Base-by-base conservation (phyloP, 2,888 invertebrate genomes). In the Peribatodes rhomboidaria region DNA sequence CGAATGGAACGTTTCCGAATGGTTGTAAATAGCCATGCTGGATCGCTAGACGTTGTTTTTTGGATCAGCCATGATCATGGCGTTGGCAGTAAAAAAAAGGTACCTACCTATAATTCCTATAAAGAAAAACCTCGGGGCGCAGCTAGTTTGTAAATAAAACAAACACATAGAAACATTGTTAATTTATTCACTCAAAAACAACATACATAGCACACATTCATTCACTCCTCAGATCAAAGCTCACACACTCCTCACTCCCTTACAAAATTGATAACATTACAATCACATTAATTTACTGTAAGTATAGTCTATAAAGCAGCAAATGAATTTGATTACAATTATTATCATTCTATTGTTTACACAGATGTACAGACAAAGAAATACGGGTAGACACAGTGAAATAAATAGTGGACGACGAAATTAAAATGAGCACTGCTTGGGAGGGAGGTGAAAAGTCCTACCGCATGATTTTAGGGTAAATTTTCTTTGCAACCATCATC, bases 101-200 rank as follows among this genome's bases (percentile, higher is more conserved):
- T n/a, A n/a, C n/a, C n/a, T n/a, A n/a, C n/a, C n/a, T n/a, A n/a
- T n/a, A n/a, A n/a, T n/a, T n/a, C n/a, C n/a, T n/a, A n/a, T n/a
- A n/a, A n/a, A n/a, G n/a, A n/a, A n/a, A n/a, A n/a, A n/a, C n/a
- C n/a, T n/a, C n/a, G n/a, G n/a, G n/a, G n/a, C n/a, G n/a, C n/a
- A n/a, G n/a, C n/a, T n/a, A 0, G 14, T 47, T 14, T 39, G 10
- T 1, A 49, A 57, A 46, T 59, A 56, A 69, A 65, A 71, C 72
- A 71, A 70, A 53, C 16, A 60, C 4, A 50, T 85, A 86, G 69
- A 85, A 87, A 86, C 85, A 84, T 77, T 78, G 80, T 85, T 84
- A 82, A 83, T 86, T 86, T 86, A 86, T 84, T 85, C 77, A 70
- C 77, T 76, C 65, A 64, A 78, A 76, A 77, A 79, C 76, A 79